These are phyloP conservation scores for Melikaiella ostensackeni DNA, from an alignment of 2,888 invertebrate genomes.

Conservation along the genomic window DNA sequence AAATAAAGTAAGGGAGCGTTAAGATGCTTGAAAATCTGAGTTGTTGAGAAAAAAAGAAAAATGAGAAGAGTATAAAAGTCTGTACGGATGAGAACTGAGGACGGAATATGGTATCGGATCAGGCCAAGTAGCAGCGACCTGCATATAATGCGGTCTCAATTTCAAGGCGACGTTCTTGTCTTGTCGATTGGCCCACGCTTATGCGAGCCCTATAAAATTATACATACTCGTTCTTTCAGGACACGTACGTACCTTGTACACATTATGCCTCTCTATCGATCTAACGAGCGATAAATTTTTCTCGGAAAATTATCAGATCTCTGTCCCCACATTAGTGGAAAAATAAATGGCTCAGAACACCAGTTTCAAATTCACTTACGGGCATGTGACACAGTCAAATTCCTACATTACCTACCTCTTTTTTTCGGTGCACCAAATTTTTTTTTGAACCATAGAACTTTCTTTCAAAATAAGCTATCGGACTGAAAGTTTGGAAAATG, in stretches of 20 bases:
- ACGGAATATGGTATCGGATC: constrained; percentile 44
- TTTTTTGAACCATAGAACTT: too few relatives aligned
- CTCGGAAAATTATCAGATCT: not conserved
- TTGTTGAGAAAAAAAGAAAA: not conserved
- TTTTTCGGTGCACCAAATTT: too few relatives aligned
- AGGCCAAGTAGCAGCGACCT: constrained; percentile 59
- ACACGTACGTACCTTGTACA: not conserved
- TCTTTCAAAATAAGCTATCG: too few relatives aligned
- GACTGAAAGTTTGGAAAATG: too few relatives aligned
- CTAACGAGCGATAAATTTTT: constrained; percentile 23
- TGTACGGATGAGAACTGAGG: constrained; percentile 43
- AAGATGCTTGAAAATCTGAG: not conserved
- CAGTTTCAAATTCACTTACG: constrained; percentile 24
- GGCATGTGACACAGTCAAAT: too few relatives aligned
- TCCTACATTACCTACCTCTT: too few relatives aligned
- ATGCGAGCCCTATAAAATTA: not conserved
- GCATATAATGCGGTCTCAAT: constrained; percentile 57
- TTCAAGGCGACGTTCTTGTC: constrained; percentile 53
- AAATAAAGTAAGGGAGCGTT: not conserved
- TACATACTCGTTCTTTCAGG: not conserved
- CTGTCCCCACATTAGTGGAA: constrained; percentile 21
- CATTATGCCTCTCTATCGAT: constrained; percentile 4
- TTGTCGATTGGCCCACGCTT: constrained; percentile 45
- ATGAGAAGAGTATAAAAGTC: constrained; percentile 26
- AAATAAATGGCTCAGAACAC: not conserved